Evolutionary conservation across 2,797 vertebrate genomes (phyloP).

Genomic region (Decapterus maruadsi): DNA sequence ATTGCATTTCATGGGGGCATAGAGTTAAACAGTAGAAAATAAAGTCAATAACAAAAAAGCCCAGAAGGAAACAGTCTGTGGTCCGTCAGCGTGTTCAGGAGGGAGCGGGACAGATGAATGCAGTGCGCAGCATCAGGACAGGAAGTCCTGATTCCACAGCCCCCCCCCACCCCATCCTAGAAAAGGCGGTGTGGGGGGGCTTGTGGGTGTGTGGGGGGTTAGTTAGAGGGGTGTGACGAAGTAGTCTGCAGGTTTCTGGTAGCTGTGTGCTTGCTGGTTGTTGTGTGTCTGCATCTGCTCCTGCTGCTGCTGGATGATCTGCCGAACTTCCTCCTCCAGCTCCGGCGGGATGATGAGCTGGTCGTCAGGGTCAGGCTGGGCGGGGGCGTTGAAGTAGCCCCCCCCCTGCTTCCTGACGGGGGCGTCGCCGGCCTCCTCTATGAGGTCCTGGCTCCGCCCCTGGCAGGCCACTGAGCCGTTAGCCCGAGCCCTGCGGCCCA

Average conservation of each 20-base stretch:
- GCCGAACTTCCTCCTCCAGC: slow-evolving; percentile 97
- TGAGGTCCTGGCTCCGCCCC: slow-evolving; percentile 94
- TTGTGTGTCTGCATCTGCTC: slow-evolving; percentile 69
- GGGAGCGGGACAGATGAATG: slow-evolving; percentile 12
- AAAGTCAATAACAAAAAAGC: slow-evolving; percentile 48
- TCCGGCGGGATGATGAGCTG: slow-evolving; percentile 98
- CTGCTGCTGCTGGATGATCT: slow-evolving; percentile 97
- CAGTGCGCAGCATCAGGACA: neutral
- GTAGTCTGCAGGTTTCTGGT: slow-evolving; percentile 86
- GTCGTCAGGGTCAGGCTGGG: slow-evolving; percentile 96
- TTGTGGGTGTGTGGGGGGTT: too few species aligned
- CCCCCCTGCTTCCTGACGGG: slow-evolving; percentile 89
- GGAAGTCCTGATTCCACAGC: neutral
- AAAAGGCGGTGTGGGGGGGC: too few species aligned
- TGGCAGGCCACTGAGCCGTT: slow-evolving; percentile 95
- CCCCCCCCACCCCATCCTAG: too few species aligned
- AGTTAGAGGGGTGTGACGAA: slow-evolving; percentile 94
- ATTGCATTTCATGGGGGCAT: slow-evolving; percentile 62
- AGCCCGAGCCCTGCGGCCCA: slow-evolving; percentile 83
- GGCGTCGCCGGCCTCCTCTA: slow-evolving; percentile 92
- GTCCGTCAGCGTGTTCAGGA: slow-evolving; percentile 30
- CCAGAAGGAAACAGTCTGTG: slow-evolving; percentile 48
- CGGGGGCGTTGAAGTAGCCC: slow-evolving; percentile 95
- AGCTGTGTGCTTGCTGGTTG: slow-evolving; percentile 76
- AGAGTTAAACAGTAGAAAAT: slow-evolving; percentile 67